Evolutionary conservation across 2,797 vertebrate species (phyloP), one percentile per base, ranked within the genome.

Genomic region (Aphelocoma californica): DNA sequence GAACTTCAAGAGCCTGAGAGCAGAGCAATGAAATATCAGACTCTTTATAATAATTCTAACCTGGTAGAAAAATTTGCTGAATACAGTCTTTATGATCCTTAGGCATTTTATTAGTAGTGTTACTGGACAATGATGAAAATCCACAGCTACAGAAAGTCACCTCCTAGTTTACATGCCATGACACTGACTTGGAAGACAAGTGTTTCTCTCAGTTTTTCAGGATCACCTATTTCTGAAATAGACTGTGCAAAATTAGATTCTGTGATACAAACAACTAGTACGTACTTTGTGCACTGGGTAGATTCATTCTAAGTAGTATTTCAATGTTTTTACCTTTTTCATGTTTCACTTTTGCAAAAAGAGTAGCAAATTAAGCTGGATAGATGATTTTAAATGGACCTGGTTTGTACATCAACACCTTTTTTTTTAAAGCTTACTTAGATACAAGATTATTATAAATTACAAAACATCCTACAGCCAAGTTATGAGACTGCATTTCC

Each of bases 61-160:
- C 58, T 86, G 87, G 47, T 45, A 82, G 70, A 88, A 86, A 61
- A 93, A 92, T 51, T 72, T 95, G 91, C 92, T 94, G 91, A 86
- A 61, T 82, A 28, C 31, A 42, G 21, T 58, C 40, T 93, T 93
- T 38, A 66, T 18, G 56, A 50, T 64, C 57, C 61, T 86, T 14
- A 64, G 48, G 67, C 50, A 32, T 79, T 95, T 94, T 72, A 19
- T 51, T 58, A 81, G 57, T 69, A 94, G 83, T 57, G 40, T 71
- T 57, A 77, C 6, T n/a, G 71, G 91, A 72, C 64, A 93, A 50
- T 57, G 77, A 93, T 32, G 69, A 94, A 96, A 96, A 95, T 77
- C 26, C 26, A 3, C 13, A 61, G 69, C 53, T 81, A 67, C 47
- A 92, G 53, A 73, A 92, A 87, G 81, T 32, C 24, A 78, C 34